These are phyloP conservation scores for Disparrhopalites patrizii DNA, from an alignment of 2,888 invertebrate genomes.

Conservation along the genomic window DNA sequence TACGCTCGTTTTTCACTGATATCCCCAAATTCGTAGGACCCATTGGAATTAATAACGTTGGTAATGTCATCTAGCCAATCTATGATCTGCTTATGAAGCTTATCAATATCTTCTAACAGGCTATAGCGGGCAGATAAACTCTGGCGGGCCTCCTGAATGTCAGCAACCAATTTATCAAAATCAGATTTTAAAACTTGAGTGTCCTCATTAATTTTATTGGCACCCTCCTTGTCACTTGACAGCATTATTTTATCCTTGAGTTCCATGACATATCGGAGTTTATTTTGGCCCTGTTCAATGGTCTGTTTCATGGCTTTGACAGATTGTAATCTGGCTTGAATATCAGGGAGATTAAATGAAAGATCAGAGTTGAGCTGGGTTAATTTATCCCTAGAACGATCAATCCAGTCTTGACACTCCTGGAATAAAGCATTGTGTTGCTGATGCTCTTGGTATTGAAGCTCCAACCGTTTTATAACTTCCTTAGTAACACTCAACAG, in stretches of 20 bases:
- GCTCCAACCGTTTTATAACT: conserved; percentile 83
- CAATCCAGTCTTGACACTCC: conserved; percentile 91
- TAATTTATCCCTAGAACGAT: conserved; percentile 80
- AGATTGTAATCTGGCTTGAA: conserved; percentile 77
- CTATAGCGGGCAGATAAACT: conserved; percentile 69
- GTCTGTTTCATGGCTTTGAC: conserved; percentile 85
- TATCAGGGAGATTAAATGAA: conserved; percentile 74
- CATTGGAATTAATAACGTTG: conserved; percentile 68
- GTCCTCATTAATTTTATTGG: conserved; percentile 83
- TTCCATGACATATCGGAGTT: conserved; percentile 77
- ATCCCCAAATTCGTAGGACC: conserved; percentile 72
- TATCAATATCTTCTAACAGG: conserved; percentile 81
- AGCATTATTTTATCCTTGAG: conserved; percentile 88
- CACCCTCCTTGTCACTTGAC: conserved; percentile 85
- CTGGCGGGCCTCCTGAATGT: conserved; percentile 73
- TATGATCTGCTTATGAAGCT: conserved; percentile 67
- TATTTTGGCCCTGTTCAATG: conserved; percentile 86
- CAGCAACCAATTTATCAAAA: conserved; percentile 79
- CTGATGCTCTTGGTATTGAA: conserved; percentile 91
- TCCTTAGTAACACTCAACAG: conserved; percentile 86
- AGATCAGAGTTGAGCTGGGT: conserved; percentile 67
- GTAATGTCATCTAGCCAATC: conserved; percentile 89
- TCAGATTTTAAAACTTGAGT: conserved; percentile 83
- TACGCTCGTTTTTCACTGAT: conserved; percentile 85
- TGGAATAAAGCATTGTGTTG: conserved; percentile 88